Base-by-base conservation (phyloP, 2,888 invertebrate species). In the Aricia artaxerxes region DNA sequence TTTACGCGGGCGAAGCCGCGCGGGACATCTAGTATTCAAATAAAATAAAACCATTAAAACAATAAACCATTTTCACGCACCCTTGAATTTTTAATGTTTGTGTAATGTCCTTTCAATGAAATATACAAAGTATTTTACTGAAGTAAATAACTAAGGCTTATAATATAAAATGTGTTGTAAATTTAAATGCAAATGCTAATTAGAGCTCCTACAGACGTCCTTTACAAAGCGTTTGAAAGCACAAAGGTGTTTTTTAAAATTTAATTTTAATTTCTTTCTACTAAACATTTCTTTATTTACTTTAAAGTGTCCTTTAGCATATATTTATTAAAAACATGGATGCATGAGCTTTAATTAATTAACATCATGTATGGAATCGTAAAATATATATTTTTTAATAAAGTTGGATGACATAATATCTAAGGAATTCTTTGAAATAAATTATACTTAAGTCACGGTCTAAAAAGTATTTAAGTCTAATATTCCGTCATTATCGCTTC, bases 171-270 rank as follows among this genome's bases (percentile, higher is more conserved):
- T 24, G 76, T 57, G 81, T 80, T 82, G 81, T 79, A 81, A 81
- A 80, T 80, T 82, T 80, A 77, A 82, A 83, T 82, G 81, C 80
- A 82, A 80, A 81, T 80, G 82, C 82, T 82, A 82, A 83, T 82
- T 83, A 81, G 81, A 81, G 82, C 76, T 76, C 44, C 35, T 24
- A 35, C 76, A 53, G 35, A 57, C 31, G 57, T 76, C 13, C 16
- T 44, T 75, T 49, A 75, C 75, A 75, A 75, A 75, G 44, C 44
- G 75, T 75, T 75, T 49, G 11, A 24, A 75, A 75, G 80, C 80
- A 80, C 81, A 80, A 81, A 80, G 79, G 76, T 76, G 57, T 76
- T 53, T 76, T 75, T 24, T 57, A 35, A n/a, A 57, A 76, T 76
- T 75, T 75, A 49, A 76, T 76, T 76, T 76, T 49, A 73, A 44